phyloP scores from a whole-genome alignment of 2,113 vertebrate species.

The Oreochromis niloticus region DNA sequence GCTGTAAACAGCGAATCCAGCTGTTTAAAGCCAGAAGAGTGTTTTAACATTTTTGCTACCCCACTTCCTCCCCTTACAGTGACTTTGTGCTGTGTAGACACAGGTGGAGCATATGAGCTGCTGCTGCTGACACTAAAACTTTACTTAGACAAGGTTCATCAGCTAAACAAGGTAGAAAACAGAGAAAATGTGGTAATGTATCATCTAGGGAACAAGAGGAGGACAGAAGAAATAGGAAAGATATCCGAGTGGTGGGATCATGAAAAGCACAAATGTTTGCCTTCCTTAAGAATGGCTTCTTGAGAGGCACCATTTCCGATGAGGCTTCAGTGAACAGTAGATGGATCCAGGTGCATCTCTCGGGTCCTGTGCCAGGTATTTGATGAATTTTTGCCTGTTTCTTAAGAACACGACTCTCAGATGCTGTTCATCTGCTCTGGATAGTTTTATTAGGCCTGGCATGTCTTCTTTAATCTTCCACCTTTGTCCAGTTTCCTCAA shows the following conservation, averaged over 20 bases:
- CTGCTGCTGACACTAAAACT: background rate
- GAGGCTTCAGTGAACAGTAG: background rate
- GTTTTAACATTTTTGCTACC: background rate
- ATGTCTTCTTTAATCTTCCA: background rate
- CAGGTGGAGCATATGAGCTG: background rate
- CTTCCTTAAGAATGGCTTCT: background rate
- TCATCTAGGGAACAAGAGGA: background rate
- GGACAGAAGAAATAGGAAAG: background rate
- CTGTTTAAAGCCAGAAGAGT: background rate
- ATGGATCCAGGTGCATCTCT: background rate
- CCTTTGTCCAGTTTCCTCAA: background rate
- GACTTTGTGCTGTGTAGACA: background rate
- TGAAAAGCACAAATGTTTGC: background rate
- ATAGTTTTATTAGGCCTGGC: background rate
- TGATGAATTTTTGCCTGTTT: background rate
- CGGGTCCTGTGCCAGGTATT: background rate
- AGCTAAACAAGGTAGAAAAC: background rate
- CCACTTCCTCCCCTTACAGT: background rate
- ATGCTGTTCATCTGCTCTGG: background rate
- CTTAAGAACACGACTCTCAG: background rate
- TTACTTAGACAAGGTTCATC: background rate
- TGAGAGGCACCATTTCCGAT: background rate
- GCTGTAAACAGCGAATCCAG: background rate
- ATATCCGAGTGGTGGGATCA: background rate
- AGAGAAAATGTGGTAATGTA: too few relatives aligned